Percentiles rank a stretch among this genome's conserved stretches.
Evolutionary conservation across 2,113 vertebrate species (phyloP).

Genomic region (Sarotherodon lohbergeri): DNA sequence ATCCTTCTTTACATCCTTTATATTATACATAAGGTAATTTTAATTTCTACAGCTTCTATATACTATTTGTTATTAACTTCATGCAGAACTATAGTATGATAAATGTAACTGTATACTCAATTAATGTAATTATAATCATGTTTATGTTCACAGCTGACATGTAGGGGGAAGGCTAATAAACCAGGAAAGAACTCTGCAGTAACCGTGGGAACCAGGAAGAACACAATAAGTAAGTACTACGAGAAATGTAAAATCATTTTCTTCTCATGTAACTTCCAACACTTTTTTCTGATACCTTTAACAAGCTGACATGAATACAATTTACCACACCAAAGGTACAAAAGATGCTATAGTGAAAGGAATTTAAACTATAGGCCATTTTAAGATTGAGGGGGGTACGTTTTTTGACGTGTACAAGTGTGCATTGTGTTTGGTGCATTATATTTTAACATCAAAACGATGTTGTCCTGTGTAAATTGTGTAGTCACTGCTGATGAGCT

Average conservation of each 20-base stretch:
- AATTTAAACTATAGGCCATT: background rate
- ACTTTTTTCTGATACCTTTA: background rate
- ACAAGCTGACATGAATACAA: background rate
- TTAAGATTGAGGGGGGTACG: background rate
- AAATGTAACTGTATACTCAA: background rate
- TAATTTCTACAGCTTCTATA: background rate
- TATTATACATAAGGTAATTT: constrained; percentile 89
- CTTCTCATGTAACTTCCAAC: background rate
- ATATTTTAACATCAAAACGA: background rate
- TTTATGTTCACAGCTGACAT: constrained; percentile 76
- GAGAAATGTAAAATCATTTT: background rate
- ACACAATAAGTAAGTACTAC: constrained; percentile 28
- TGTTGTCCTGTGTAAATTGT: background rate
- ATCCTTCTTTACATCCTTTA: constrained; percentile 93
- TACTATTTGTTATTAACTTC: background rate
- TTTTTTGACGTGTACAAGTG: background rate
- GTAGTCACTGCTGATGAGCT: constrained; percentile 81
- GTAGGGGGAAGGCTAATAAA: constrained; percentile 68
- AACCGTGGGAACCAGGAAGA: background rate
- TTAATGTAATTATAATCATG: background rate
- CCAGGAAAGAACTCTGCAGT: background rate
- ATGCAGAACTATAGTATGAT: background rate
- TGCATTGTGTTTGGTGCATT: background rate
- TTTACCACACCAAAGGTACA: background rate
- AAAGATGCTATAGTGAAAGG: background rate